Conservation (phyloP, 2,888 invertebrate species). For the Lamproptera curius region DNA sequence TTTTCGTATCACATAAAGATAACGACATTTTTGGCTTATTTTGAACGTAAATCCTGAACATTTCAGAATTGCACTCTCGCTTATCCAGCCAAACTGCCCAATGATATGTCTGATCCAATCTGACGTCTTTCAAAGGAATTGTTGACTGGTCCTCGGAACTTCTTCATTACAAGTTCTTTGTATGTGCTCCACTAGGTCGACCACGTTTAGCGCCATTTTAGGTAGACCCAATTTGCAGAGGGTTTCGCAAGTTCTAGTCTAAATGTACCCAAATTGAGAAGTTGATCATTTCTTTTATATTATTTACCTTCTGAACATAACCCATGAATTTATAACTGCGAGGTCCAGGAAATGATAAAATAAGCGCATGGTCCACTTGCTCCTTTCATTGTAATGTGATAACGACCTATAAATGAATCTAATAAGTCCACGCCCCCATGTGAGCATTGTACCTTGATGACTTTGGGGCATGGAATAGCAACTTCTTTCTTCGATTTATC, state of each 20-base stretch:
- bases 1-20: constrained; percentile 38
- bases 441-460: constrained; percentile 31
- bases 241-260: too few species aligned
- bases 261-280: constrained; percentile 37
- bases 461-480: constrained; percentile 27
- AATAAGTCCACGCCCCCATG: constrained; percentile 31
- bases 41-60: constrained; percentile 34
- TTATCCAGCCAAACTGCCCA: constrained; percentile 30
- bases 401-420: constrained; percentile 26
- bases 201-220: too few species aligned
- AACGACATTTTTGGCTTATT: constrained; percentile 38
- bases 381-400: constrained; percentile 36
- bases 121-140: constrained; percentile 31
- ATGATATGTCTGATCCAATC: constrained; percentile 30
- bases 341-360: constrained; percentile 37
- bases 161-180: constrained; percentile 36
- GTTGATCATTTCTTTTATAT: constrained; percentile 32
- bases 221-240: too few species aligned
- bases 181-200: constrained; percentile 34
- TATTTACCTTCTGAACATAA: constrained; percentile 36
- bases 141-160: constrained; percentile 33
- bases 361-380: constrained; percentile 36
- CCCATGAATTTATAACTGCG: constrained; percentile 36
- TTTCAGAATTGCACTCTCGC: constrained; percentile 32
- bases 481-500: constrained; percentile 31